Evolutionary conservation across 1,140 invertebrate genomes (phyloP), one percentile per base, ranked within the genome.

Genomic region (Venustaconcha ellipsiformis): DNA sequence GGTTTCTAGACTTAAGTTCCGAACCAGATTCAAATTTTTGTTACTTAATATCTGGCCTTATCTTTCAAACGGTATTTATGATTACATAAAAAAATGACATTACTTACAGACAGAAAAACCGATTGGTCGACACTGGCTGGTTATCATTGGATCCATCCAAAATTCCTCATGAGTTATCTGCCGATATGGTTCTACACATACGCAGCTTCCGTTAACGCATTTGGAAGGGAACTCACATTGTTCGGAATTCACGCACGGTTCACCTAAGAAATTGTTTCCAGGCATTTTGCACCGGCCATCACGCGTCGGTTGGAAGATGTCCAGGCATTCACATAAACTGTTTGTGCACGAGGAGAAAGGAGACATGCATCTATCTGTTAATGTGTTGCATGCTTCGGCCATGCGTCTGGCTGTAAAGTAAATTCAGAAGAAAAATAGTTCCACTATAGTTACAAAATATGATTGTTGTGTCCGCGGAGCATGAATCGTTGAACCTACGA

Each of bases 181-280:
- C 65, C 75, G 72, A 26, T 77, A 66, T 67, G 63, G 69, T 30
- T 59, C 37, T 14, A 72, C 63, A 70, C 75, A 77, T 77, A 70
- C 75, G 75, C 75, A 77, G 26, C 67, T 23, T 12, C 70, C 75
- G 23, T 71, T 72, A 1, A 67, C 60, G 56, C 75, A 77, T 14
- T 65, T 62, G 64, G 70, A 70, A 30, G 75, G 75, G 68, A 72
- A 77, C 72, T 77, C 75, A 57, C 75, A 77, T 11, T 77, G 70
- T 17, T 72, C 65, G 66, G n/a, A 68, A 17, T 58, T 64, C 57
- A 70, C 70, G 63, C 75, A 77, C 62, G 63, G 72, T 62, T 77
- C 75, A 58, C 70, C 70, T 18, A 77, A 26, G 48, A 62, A 77
- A 23, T 70, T 63, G n/a, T 55, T 77, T 17, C 72, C 60, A 55